These are phyloP conservation scores for Phymastichus coffea DNA, from an alignment of 1,140 invertebrate genomes.

Conservation along the genomic window DNA sequence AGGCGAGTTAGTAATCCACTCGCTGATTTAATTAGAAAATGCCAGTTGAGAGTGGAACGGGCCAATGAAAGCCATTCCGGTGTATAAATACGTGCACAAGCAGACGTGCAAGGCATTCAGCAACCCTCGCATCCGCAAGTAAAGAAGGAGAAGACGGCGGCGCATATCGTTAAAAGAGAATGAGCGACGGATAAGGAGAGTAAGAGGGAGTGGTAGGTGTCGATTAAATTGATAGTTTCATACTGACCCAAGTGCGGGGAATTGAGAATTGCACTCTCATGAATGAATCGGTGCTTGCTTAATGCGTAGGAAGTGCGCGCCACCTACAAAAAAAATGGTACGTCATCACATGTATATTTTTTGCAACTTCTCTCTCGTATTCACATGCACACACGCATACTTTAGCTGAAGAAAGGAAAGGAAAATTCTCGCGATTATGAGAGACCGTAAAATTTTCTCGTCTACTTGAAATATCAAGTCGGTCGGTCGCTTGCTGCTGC, in stretches of 20 bases:
- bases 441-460: slow-evolving; percentile 19
- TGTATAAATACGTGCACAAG: no score
- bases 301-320: slow-evolving; percentile 5
- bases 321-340: slow-evolving; percentile 13
- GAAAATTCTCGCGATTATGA: not conserved
- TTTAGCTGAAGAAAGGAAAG: not conserved
- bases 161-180: no score
- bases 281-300: slow-evolving; percentile 18
- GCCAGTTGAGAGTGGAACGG: no score
- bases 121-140: no score
- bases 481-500: not conserved
- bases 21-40: no score
- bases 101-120: no score
- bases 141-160: no score
- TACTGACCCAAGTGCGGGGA: slow-evolving; percentile 9
- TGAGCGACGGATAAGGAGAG: not conserved
- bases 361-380: not conserved
- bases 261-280: slow-evolving; percentile 26
- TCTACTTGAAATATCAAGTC: slow-evolving; percentile 27
- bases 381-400: not conserved
- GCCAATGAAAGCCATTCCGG: no score
- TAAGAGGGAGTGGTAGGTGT: no score
- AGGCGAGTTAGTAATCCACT: no score
- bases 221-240: slow-evolving; percentile 27
- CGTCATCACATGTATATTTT: no score